phyloP scores from a whole-genome alignment of 2,113 vertebrate genomes.

The Microtus ochrogaster region DNA sequence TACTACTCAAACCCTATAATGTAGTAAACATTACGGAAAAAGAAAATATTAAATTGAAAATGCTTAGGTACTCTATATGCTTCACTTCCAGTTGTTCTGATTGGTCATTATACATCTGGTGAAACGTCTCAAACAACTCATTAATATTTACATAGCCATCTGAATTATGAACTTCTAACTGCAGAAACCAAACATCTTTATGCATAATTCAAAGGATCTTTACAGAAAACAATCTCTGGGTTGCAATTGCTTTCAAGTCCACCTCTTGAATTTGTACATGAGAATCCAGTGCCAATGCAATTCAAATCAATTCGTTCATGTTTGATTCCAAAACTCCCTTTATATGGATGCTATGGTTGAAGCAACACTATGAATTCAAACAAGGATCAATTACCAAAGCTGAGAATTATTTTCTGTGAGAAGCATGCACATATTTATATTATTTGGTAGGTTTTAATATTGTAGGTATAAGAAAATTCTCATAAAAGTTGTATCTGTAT shows the following conservation, averaged over 20 bases:
- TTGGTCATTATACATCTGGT: slow-evolving; percentile 75
- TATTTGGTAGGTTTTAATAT: neutral
- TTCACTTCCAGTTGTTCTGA: slow-evolving; percentile 66
- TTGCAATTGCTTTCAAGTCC: slow-evolving; percentile 74
- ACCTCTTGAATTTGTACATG: slow-evolving; percentile 62
- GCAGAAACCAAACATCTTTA: slow-evolving; percentile 85
- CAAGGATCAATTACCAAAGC: neutral
- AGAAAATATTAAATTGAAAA: slow-evolving; percentile 35
- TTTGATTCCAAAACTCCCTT: slow-evolving; percentile 68
- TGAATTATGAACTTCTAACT: slow-evolving; percentile 81
- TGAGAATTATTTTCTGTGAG: neutral
- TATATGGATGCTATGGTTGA: slow-evolving; percentile 9
- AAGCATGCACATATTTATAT: slow-evolving; percentile 19
- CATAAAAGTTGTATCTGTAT: neutral
- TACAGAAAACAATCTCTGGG: slow-evolving; percentile 80
- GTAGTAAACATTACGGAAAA: neutral
- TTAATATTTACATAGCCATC: slow-evolving; percentile 83
- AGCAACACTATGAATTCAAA: slow-evolving; percentile 40
- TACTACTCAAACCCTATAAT: slow-evolving; percentile 34
- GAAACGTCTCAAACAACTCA: slow-evolving; percentile 76
- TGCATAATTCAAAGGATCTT: slow-evolving; percentile 85
- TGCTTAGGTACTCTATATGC: neutral
- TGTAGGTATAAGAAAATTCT: slow-evolving; percentile 17
- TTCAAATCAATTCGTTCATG: slow-evolving; percentile 80
- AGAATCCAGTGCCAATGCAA: slow-evolving; percentile 78